phyloP scores from a whole-genome alignment of 92 coral and sea anemone species.

The Paramuricea clavata region DNA sequence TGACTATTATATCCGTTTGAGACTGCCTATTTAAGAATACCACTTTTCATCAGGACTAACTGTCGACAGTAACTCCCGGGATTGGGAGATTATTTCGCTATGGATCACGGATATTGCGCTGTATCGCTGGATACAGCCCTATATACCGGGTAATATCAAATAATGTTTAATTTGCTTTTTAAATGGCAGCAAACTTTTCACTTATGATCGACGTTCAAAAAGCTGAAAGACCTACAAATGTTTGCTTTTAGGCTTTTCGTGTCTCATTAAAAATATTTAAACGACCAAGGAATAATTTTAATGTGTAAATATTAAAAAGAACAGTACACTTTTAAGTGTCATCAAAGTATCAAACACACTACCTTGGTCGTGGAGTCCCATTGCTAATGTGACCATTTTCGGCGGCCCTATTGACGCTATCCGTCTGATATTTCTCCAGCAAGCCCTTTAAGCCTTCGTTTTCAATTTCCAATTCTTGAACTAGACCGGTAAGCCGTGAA shows the following conservation, averaged over 20 bases:
- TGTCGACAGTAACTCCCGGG: not conserved
- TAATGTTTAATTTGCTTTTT: not conserved
- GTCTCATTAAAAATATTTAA: not conserved
- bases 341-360: not conserved
- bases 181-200: not conserved
- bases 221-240: not conserved
- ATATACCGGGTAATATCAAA: not conserved
- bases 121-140: not conserved
- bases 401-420: not conserved
- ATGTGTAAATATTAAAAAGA: not conserved
- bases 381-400: not conserved
- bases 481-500: slow-evolving; percentile 9
- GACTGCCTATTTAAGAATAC: not conserved
- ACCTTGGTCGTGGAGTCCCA: not conserved
- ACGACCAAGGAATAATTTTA: not conserved
- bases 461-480: slow-evolving; percentile 36
- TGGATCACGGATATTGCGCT: not conserved
- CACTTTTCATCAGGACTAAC: not conserved
- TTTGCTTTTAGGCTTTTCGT: not conserved
- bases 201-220: not conserved
- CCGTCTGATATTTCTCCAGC: slow-evolving; percentile 7
- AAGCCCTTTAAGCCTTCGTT: slow-evolving; percentile 34
- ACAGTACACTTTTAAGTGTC: not conserved
- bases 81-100: not conserved
- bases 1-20: slow-evolving; percentile 9